Percentiles rank a stretch among this genome's conserved stretches.
phyloP scores from a whole-genome alignment of 2,888 invertebrate species.

The Tetrapedia diversipes region DNA sequence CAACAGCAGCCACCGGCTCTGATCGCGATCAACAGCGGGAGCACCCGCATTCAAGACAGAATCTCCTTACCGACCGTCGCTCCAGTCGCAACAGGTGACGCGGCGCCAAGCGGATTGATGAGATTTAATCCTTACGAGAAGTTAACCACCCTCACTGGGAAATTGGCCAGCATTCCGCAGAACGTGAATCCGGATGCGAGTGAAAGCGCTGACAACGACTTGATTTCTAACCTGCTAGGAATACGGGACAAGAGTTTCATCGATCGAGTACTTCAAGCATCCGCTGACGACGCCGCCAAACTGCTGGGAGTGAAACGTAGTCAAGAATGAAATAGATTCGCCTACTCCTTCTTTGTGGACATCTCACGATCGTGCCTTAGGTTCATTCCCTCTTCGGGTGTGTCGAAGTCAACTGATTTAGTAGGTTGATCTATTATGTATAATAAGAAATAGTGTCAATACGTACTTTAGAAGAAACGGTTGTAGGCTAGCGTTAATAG shows the following conservation, averaged over 20 bases:
- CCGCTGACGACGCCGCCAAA: constrained; percentile 93
- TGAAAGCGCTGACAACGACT: constrained; percentile 87
- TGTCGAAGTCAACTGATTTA: constrained; percentile 50
- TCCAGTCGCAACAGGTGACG: constrained; percentile 78
- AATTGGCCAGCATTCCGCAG: constrained; percentile 80
- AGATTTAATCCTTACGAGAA: constrained; percentile 79
- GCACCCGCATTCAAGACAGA: constrained; percentile 69
- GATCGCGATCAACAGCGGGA: constrained; percentile 66
- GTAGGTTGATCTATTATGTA: constrained; percentile 41
- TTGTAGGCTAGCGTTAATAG: not conserved
- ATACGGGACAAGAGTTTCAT: constrained; percentile 93
- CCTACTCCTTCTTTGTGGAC: not conserved
- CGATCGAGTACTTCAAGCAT: constrained; percentile 91
- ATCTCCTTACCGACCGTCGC: constrained; percentile 77
- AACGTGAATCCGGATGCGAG: constrained; percentile 84
- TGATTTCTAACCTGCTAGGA: constrained; percentile 95
- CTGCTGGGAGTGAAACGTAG: constrained; percentile 91
- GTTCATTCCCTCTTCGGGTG: constrained; percentile 46
- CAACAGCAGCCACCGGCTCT: constrained; percentile 71
- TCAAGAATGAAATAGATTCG: constrained; percentile 76
- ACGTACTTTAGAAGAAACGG: not conserved
- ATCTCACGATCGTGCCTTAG: constrained; percentile 78
- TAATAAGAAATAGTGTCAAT: not conserved
- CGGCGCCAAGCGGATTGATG: constrained; percentile 76
- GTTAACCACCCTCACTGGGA: constrained; percentile 75